Conservation (phyloP, 2,797 vertebrate genomes). For the Ateles fusciceps region DNA sequence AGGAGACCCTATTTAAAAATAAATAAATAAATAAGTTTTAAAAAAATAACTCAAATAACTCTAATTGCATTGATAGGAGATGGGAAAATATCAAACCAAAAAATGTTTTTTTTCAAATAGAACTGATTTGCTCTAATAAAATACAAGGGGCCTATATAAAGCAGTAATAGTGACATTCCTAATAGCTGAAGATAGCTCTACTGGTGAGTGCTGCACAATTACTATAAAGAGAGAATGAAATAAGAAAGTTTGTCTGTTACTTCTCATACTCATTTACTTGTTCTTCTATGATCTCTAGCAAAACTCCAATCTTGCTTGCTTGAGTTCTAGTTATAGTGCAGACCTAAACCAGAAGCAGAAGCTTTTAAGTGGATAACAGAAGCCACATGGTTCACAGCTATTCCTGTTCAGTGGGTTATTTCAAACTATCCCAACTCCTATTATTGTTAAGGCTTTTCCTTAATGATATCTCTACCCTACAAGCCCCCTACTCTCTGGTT, state of each 20-base stretch:
- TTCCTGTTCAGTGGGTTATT: background rate
- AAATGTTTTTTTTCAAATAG: background rate
- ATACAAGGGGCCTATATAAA: background rate
- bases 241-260: background rate
- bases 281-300: background rate
- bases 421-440: background rate
- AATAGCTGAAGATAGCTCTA: background rate
- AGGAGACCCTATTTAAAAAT: too few relatives aligned
- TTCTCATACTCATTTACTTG: background rate
- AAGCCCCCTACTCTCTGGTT: background rate
- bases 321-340: background rate
- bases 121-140: conserved; percentile 31
- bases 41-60: background rate
- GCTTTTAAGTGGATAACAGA: background rate
- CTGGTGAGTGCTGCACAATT: background rate
- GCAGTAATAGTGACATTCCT: background rate
- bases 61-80: background rate
- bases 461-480: background rate
- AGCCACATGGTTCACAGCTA: background rate
- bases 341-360: background rate
- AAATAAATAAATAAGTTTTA: background rate
- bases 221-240: background rate
- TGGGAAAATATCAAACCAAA: conserved; percentile 18
- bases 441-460: background rate
- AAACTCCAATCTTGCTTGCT: background rate